These are phyloP conservation scores for Bacillus rossius DNA, from an alignment of 1,140 invertebrate genomes.

Conservation along the genomic window DNA sequence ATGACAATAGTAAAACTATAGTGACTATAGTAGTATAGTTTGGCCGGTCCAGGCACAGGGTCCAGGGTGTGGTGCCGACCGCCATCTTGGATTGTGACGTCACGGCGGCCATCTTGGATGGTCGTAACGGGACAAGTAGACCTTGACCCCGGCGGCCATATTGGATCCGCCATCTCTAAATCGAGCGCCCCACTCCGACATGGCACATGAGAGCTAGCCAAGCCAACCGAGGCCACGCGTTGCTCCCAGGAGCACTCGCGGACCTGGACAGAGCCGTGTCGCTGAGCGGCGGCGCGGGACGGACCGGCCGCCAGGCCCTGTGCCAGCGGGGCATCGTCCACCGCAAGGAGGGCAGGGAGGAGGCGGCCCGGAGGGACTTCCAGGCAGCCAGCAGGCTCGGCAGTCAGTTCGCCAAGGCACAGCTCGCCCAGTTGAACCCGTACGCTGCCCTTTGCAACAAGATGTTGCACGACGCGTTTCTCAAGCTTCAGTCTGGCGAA, in stretches of 20 bases:
- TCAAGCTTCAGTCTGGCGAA: conserved; percentile 35
- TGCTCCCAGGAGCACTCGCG: conserved; percentile 57
- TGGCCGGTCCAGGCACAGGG: no score
- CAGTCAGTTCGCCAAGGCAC: conserved; percentile 73
- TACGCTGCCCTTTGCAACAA: conserved; percentile 89
- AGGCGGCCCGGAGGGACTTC: conserved; percentile 67
- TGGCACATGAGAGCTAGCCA: no score
- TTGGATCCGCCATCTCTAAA: no score
- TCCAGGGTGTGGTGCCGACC: no score
- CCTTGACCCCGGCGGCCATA: no score
- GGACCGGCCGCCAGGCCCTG: conserved; percentile 63
- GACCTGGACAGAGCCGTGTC: conserved; percentile 69
- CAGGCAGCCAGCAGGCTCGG: conserved; percentile 65
- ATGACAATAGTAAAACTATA: no score
- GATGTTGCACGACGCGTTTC: conserved; percentile 73
- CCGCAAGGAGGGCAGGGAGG: conserved; percentile 50
- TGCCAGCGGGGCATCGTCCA: conserved; percentile 74
- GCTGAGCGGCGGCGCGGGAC: conserved; percentile 55
- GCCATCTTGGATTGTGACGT: no score
- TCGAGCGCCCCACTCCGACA: no score
- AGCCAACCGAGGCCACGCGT: no score
- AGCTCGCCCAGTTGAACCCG: conserved; percentile 73
- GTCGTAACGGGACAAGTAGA: no score
- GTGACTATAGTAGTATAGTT: no score
- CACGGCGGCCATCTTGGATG: no score